A percentile compares a stretch with the other conserved stretches of the same genome.
phyloP scores from a whole-genome alignment of 1,140 invertebrate genomes.

The Cephus cinctus region DNA sequence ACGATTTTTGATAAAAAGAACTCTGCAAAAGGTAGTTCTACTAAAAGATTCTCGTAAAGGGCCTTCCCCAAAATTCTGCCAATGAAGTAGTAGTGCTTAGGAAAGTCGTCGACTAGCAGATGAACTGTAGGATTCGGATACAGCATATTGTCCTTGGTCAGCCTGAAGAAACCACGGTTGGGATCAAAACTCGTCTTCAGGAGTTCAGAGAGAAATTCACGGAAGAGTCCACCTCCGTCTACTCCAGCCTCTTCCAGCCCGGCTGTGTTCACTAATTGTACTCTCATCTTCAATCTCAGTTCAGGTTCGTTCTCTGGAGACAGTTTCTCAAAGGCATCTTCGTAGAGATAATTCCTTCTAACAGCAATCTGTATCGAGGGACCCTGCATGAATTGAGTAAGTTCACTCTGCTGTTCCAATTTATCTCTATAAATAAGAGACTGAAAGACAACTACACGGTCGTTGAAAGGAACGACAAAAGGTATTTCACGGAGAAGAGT shows the following conservation, averaged over 20 bases:
- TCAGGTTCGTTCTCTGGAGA: slow-evolving; percentile 90
- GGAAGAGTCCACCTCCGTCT: slow-evolving; percentile 91
- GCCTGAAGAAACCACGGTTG: slow-evolving; percentile 90
- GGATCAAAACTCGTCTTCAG: slow-evolving; percentile 96
- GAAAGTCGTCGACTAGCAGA: slow-evolving; percentile 79
- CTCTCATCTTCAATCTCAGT: slow-evolving; percentile 78
- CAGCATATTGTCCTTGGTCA: slow-evolving; percentile 89
- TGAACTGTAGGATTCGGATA: slow-evolving; percentile 94
- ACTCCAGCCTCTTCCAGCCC: slow-evolving; percentile 94
- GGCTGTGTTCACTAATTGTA: slow-evolving; percentile 86
- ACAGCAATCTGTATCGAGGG: slow-evolving; percentile 79
- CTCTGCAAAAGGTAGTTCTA: slow-evolving; percentile 91
- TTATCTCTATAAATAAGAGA: slow-evolving; percentile 72
- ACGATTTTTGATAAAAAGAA: slow-evolving; percentile 90
- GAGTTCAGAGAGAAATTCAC: slow-evolving; percentile 89
- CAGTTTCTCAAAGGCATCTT: slow-evolving; percentile 95
- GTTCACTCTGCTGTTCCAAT: slow-evolving; percentile 70
- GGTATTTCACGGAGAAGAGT: slow-evolving; percentile 90
- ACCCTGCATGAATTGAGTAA: slow-evolving; percentile 72
- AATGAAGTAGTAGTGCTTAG: slow-evolving; percentile 93
- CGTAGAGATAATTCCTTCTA: slow-evolving; percentile 90
- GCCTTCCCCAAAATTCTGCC: slow-evolving; percentile 95
- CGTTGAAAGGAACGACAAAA: slow-evolving; percentile 88
- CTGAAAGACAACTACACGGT: slow-evolving; percentile 84
- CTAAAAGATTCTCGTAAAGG: slow-evolving; percentile 91